These are phyloP conservation scores for Epinotia nisella DNA, from an alignment of 2,888 invertebrate species.

Conservation along the genomic window DNA sequence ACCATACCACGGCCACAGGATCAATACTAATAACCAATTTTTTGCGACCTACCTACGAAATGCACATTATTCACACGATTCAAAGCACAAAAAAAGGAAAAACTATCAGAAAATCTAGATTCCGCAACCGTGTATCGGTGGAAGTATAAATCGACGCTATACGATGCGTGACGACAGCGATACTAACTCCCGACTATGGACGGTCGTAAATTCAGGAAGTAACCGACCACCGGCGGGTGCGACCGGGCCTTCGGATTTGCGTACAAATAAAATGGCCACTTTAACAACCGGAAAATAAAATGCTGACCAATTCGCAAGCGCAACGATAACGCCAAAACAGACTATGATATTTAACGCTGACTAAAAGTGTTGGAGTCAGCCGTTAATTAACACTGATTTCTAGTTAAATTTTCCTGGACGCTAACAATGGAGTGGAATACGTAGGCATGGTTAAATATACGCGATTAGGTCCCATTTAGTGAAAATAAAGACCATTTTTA, in stretches of 20 bases:
- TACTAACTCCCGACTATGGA: conserved; percentile 73
- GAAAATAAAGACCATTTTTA: too few relatives aligned
- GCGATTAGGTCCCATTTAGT: too few relatives aligned
- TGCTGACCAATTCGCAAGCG: conserved; percentile 56
- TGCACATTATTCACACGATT: conserved; percentile 17
- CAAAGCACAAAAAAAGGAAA: conserved; percentile 30
- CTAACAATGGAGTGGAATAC: background rate
- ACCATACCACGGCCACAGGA: conserved; percentile 24
- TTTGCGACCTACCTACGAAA: conserved; percentile 19
- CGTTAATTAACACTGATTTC: conserved; percentile 3
- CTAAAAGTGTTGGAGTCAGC: conserved; percentile 19
- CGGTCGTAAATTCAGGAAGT: conserved; percentile 75
- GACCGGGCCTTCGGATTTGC: conserved; percentile 73
- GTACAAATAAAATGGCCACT: conserved; percentile 76
- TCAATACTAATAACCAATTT: conserved; percentile 24
- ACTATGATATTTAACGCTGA: conserved; percentile 33
- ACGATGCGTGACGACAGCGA: conserved; percentile 78
- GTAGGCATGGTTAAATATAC: too few relatives aligned
- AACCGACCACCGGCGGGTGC: conserved; percentile 69
- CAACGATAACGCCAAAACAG: conserved; percentile 48
- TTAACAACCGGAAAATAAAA: conserved; percentile 73
- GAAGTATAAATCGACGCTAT: conserved; percentile 74
- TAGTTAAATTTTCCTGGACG: background rate
- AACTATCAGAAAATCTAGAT: conserved; percentile 42
- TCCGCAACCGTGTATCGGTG: conserved; percentile 56